Base-by-base conservation (phyloP, 1,140 invertebrate species). In the Ladona fulva region DNA sequence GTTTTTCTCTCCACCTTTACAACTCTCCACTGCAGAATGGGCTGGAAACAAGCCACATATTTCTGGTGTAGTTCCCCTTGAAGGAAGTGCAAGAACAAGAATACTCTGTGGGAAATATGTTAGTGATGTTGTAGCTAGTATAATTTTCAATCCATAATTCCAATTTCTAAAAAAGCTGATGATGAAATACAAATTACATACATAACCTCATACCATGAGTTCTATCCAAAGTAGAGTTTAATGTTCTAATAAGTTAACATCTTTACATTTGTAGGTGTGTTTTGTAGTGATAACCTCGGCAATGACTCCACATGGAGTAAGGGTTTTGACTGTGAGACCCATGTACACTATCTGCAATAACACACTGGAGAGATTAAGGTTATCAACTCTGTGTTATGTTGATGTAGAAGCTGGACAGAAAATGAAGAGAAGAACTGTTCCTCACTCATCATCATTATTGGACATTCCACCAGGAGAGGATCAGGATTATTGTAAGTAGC, bases 1-100 rank as follows among this genome's bases (percentile, higher is more conserved):
- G 11, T 25, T 79, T 74, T 42, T 59, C 76, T 29, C 89, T 0
- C 82, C 81, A 75, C 84, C 87, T 10, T 81, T 91, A 22, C 88
- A 90, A 80, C 78, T 90, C 10, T 85, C 86, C 1, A 86, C 84
- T 80, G 85, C 85, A 3, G 88, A 88, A 78, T 88, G 87, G 87
- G 86, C 84, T 80, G 86, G 88, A 79, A 86, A 86, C 77, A 89
- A 89, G 87, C 89, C 89, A 7, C 85, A 85, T 79, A 87, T 89
- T 42, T 85, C 74, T 75, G 74, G 74, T 19, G 74, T 75, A 5
- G 74, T 75, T n/a, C 74, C 74, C 1, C 74, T 25, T 25, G 74
- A 75, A 42, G 74, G 74, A 25, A 75, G 74, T 42, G 37, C 52
- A 16, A 66, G 52, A 22, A 66, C 52, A 16, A 66, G 52, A 66